A percentile compares a stretch with the other conserved stretches of the same genome.
Evolutionary conservation across 2,113 vertebrate species (phyloP).

Genomic region (Daubentonia madagascariensis): DNA sequence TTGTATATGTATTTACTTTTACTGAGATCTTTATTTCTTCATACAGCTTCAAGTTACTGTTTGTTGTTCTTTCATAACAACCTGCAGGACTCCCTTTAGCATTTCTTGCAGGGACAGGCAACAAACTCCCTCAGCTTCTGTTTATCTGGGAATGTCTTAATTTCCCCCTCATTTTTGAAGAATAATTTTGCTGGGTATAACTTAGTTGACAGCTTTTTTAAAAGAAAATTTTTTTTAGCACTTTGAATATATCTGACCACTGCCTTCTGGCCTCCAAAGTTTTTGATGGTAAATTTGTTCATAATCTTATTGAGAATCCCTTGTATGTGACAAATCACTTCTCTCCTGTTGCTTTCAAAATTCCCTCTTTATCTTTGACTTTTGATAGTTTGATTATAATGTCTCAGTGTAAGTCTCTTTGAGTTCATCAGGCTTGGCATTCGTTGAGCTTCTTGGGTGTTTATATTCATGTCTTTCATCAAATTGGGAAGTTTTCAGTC

Average conservation of each 20-base stretch:
- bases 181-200: neutral
- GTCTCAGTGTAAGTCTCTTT: neutral
- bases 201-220: neutral
- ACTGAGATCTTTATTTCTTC: neutral
- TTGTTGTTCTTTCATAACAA: neutral
- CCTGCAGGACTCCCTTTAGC: neutral
- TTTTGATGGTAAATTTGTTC: neutral
- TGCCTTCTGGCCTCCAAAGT: neutral
- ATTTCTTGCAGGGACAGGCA: neutral
- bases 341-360: neutral
- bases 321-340: neutral
- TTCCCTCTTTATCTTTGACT: neutral
- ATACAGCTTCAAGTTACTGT: neutral
- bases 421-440: neutral
- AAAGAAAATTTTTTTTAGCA: neutral
- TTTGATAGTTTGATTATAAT: neutral
- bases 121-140: neutral
- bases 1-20: neutral
- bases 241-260: neutral
- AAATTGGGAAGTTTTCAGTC: neutral
- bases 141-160: neutral
- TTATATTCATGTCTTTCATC: neutral
- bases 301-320: neutral
- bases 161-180: neutral
- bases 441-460: neutral